A percentile compares a stretch with the other conserved stretches of the same genome.
These are phyloP conservation scores for Trachelus iudaicus DNA, from an alignment of 2,888 invertebrate genomes.

Conservation along the genomic window DNA sequence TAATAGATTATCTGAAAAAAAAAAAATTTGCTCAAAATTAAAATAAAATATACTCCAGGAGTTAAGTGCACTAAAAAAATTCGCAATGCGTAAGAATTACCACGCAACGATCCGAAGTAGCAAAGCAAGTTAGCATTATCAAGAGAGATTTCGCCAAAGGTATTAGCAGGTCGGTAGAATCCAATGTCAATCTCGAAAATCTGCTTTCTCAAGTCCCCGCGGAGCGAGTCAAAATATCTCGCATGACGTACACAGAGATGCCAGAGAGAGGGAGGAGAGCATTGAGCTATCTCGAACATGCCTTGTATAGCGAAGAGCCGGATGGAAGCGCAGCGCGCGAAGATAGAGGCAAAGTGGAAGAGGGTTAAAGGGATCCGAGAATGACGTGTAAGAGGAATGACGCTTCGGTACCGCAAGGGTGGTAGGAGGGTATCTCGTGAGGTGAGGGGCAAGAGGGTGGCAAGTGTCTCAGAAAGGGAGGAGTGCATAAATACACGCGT, in stretches of 20 bases:
- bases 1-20: too few relatives aligned
- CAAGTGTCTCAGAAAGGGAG: constrained; percentile 9
- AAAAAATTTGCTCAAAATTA: too few relatives aligned
- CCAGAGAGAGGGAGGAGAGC: neutral
- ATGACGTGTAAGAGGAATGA: neutral
- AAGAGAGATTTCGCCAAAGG: neutral
- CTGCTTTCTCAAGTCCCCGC: neutral
- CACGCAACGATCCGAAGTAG: too few relatives aligned
- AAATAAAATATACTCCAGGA: too few relatives aligned
- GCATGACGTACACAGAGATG: neutral
- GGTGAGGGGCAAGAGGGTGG: neutral
- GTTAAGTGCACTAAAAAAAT: too few relatives aligned
- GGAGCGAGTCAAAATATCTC: neutral
- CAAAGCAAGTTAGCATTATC: too few relatives aligned
- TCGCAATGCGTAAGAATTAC: too few relatives aligned
- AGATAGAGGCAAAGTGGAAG: neutral
- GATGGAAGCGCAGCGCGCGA: neutral
- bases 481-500: constrained; percentile 26
- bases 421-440: neutral
- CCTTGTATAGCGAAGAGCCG: neutral
- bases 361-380: neutral
- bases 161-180: neutral
- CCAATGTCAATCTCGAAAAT: neutral
- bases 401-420: neutral
- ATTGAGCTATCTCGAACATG: neutral